A percentile compares a stretch with the other conserved stretches of the same genome.
These are phyloP conservation scores for Clarias macrocephalus DNA, from an alignment of 2,113 vertebrate genomes.

Conservation along the genomic window DNA sequence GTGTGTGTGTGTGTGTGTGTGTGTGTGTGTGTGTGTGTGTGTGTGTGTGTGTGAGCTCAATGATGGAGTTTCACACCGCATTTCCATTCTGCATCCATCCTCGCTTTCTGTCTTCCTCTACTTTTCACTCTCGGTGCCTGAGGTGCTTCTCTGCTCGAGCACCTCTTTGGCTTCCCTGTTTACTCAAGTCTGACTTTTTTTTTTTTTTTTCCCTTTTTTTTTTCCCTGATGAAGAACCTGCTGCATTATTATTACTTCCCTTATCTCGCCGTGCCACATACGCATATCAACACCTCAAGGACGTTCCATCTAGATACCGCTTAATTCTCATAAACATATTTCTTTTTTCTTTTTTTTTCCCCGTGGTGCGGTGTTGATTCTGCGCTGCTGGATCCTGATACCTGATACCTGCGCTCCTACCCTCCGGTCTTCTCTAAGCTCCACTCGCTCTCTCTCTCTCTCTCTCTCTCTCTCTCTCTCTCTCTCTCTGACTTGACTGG, in stretches of 20 bases:
- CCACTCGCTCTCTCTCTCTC: no score
- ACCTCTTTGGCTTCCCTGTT: background rate
- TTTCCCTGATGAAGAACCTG: background rate
- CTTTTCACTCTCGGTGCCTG: background rate
- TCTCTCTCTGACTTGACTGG: slow-evolving; percentile 26
- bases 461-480: background rate
- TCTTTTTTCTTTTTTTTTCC: no score
- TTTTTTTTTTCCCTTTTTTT: no score
- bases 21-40: slow-evolving; percentile 57
- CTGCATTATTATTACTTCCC: slow-evolving; percentile 2
- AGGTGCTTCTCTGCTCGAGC: slow-evolving; percentile 12
- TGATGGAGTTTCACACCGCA: slow-evolving; percentile 63
- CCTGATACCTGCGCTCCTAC: slow-evolving; percentile 14
- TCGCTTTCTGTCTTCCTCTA: background rate
- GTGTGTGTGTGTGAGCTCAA: slow-evolving; percentile 57
- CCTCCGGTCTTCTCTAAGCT: slow-evolving; percentile 6
- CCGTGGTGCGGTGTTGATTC: background rate
- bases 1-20: slow-evolving; percentile 43
- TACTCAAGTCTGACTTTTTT: background rate
- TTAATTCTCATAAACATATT: background rate
- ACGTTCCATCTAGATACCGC: background rate
- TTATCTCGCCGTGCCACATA: background rate
- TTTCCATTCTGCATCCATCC: slow-evolving; percentile 38
- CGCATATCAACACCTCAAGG: background rate
- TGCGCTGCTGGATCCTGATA: background rate